Evolutionary conservation across 2,113 vertebrate genomes (phyloP).

Genomic region (Pygoscelis antarcticus): DNA sequence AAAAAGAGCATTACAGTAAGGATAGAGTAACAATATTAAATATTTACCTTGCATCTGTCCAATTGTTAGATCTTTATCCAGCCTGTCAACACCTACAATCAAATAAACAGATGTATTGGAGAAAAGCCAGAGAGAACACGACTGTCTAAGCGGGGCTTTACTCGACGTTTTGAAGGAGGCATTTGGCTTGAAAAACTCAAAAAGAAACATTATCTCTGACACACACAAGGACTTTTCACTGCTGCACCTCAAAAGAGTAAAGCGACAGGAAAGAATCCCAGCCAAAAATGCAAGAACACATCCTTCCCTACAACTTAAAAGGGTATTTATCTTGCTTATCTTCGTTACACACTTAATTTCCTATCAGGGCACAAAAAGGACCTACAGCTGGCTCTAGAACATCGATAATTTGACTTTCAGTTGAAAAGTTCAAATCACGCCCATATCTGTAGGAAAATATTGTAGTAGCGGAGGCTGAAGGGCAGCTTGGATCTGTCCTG

Average conservation of each 20-base stretch:
- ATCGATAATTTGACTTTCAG: background rate
- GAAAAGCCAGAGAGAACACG: background rate
- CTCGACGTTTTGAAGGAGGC: background rate
- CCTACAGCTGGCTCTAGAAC: background rate
- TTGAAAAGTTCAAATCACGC: background rate
- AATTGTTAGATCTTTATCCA: constrained; percentile 99
- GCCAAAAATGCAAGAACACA: background rate
- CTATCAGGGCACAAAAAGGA: background rate
- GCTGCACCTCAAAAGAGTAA: background rate
- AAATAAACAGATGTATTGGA: background rate
- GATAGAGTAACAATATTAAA: background rate
- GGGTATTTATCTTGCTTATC: background rate
- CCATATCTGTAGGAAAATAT: background rate
- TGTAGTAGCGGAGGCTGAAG: background rate
- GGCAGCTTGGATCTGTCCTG: background rate
- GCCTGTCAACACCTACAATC: constrained; percentile 90
- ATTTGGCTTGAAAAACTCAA: background rate
- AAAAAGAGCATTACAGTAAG: background rate
- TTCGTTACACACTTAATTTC: background rate
- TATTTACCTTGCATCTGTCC: constrained; percentile 97
- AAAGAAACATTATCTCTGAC: background rate
- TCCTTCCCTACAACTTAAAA: background rate
- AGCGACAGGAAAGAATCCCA: background rate
- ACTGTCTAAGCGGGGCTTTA: background rate
- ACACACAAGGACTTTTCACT: background rate